These are phyloP conservation scores for Leptinotarsa peninsularis DNA, from an alignment of 2,888 invertebrate genomes.

Conservation along the genomic window DNA sequence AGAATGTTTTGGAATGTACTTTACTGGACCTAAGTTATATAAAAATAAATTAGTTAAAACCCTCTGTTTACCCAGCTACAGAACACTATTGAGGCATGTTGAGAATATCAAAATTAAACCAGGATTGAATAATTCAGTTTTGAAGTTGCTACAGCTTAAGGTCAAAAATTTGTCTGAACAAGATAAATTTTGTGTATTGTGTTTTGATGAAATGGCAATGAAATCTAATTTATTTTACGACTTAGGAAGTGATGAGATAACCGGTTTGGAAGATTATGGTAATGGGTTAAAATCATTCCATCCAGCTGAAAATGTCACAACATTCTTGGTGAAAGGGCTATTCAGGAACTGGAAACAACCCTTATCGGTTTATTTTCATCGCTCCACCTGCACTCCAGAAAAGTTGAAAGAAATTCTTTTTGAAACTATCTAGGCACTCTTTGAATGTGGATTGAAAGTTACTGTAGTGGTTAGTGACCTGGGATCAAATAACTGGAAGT, in stretches of 20 bases:
- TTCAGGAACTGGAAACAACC: neutral
- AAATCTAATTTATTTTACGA: conserved; percentile 27
- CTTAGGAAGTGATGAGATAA: neutral
- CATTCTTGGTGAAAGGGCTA: neutral
- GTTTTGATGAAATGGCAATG: conserved; percentile 22
- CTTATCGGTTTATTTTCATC: neutral
- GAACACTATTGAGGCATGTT: neutral
- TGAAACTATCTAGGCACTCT: neutral
- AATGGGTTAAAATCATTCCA: neutral
- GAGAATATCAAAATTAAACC: neutral
- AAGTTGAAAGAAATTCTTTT: neutral
- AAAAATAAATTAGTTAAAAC: neutral
- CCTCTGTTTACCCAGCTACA: conserved; percentile 2
- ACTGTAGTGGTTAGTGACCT: neutral
- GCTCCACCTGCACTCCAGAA: neutral
- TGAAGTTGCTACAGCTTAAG: too few species aligned
- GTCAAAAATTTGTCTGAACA: neutral
- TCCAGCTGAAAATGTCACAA: conserved; percentile 13
- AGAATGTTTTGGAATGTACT: conserved; percentile 11
- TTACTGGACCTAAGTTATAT: conserved; percentile 17
- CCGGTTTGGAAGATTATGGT: conserved; percentile 6
- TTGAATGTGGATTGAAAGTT: neutral
- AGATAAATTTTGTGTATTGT: conserved; percentile 9
- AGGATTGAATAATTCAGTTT: neutral
- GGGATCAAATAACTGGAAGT: neutral